Evolutionary conservation across 2,888 invertebrate species (phyloP), one percentile per base, ranked within the genome.

Genomic region (Incurvaria masculella): DNA sequence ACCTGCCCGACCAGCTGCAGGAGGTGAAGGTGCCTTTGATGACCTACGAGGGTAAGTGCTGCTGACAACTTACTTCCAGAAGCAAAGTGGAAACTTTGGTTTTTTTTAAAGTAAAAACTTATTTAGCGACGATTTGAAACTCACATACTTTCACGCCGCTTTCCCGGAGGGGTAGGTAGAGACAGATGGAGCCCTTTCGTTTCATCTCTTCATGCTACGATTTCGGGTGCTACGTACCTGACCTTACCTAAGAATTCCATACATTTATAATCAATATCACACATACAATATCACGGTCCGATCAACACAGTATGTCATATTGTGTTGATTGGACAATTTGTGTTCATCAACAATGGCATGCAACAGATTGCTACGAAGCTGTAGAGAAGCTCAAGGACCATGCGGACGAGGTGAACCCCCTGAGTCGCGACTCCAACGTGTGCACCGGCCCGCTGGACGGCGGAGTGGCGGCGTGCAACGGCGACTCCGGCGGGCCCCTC

Each of bases 401-500:
- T 33, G 46, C 44, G 14, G 57, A 59, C 42, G 78, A 76, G 62
- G 47, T 47, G 1, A 75, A 78, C 52, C 76, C 80, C 17, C 56
- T 81, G 2, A 65, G 68, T 46, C 63, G 64, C 56, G 54, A 65
- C 1, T 68, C 73, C 18, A 78, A 83, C 52, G 64, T 83, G 27
- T 83, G 83, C 57, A 81, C 81, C 1, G 82, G 82, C 1, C 81
- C 81, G 1, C 56, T 71, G 4, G 61, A 60, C 3, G 79, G 79
- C 2, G 79, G 78, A 0, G 57, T 72, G 14, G 72, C 80, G n/a
- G 81, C 80, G 11, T 82, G 82, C 56, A 69, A 61, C 42, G 82
- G 82, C 14, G 83, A 83, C 52, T 81, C 81, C 8, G 82, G 82
- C 2, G 82, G 82, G 10, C 81, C 82, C 1, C 60, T 82, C 11